These are phyloP conservation scores for Rhingia rostrata DNA, from an alignment of 2,888 invertebrate species.

Conservation along the genomic window DNA sequence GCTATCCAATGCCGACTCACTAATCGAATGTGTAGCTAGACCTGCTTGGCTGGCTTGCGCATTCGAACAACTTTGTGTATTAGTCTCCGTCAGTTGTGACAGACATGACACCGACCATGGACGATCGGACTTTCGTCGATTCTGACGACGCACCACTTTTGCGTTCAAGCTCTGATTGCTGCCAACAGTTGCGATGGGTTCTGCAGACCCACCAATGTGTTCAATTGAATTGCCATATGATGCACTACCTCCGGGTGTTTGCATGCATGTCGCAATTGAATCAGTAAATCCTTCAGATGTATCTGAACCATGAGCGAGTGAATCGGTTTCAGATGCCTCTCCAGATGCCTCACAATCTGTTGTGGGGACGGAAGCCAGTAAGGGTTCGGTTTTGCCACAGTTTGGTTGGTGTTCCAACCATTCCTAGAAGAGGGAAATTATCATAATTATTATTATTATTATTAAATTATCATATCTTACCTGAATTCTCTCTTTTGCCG, in stretches of 20 bases:
- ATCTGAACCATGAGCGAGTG: conserved; percentile 86
- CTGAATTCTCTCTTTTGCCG: conserved; percentile 82
- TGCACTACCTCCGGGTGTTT: conserved; percentile 81
- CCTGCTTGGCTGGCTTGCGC: conserved; percentile 82
- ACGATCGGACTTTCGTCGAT: conserved; percentile 84
- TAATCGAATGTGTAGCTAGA: conserved; percentile 90
- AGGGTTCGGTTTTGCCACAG: conserved; percentile 66
- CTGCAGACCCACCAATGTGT: conserved; percentile 85
- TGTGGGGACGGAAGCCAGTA: conserved; percentile 70
- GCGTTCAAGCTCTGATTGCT: conserved; percentile 80
- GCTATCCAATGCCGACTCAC: conserved; percentile 93
- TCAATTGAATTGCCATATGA: conserved; percentile 84
- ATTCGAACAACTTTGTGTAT: conserved; percentile 80
- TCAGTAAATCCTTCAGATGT: conserved; percentile 91
- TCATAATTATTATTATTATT: no score
- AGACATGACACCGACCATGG: conserved; percentile 96
- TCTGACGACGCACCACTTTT: conserved; percentile 85
- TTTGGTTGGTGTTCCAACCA: conserved; percentile 83
- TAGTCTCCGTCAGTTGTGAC: conserved; percentile 86
- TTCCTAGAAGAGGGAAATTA: conserved; percentile 77
- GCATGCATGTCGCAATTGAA: conserved; percentile 88
- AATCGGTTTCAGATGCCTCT: conserved; percentile 88
- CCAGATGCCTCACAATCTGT: conserved; percentile 92
- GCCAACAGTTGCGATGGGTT: conserved; percentile 82
- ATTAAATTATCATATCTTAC: no score